Base-by-base conservation (phyloP, 2,888 invertebrate species). In the Pheosia gnoma region DNA sequence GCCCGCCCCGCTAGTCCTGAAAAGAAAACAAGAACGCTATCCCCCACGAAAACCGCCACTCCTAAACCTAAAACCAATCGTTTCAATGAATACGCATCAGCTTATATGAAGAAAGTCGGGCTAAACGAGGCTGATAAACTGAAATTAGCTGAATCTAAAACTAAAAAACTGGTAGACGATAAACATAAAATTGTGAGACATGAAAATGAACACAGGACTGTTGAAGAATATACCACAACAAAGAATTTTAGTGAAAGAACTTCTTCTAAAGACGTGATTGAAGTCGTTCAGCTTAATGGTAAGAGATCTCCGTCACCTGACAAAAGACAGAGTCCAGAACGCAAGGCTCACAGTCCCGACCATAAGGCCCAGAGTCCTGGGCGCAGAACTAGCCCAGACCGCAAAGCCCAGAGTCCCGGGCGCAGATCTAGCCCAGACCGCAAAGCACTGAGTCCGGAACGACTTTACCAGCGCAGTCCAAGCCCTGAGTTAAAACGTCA, bases 31-130 rank as follows among this genome's bases (percentile, higher is more conserved):
- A 80, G 89, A 57, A 84, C 86, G n/a, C 68, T 74, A 2, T 91
- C 92, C n/a, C 92, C 93, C 0, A 87, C 67, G 54, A 92, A 93
- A 74, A 60, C 58, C 7, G 61, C 78, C 1, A 65, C 84, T 59
- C 75, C 85, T 2, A 93, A 91, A 79, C 69, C 87, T 6, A 93
- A 91, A 78, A 70, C 84, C 0, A 91, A 87, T 63, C 89, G 90
- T 52, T 92, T 94, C 60, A 90, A 85, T 60, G 93, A 94, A 66
- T 94, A 94, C 54, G 92, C 94, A 6, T 84, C 91, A 6, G 94
- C 94, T 51, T 94, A 94, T 63, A 91, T 94, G 88, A 94, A 91
- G 63, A 94, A 91, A 74, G 89, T 93, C 2, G 91, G 93, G 3
- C 72, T 91, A 1, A 88, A 84, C 62, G 90, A 91, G 43, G 69